Conservation (phyloP, 2,888 invertebrate genomes). For the Cryptocheilus praepositus region DNA sequence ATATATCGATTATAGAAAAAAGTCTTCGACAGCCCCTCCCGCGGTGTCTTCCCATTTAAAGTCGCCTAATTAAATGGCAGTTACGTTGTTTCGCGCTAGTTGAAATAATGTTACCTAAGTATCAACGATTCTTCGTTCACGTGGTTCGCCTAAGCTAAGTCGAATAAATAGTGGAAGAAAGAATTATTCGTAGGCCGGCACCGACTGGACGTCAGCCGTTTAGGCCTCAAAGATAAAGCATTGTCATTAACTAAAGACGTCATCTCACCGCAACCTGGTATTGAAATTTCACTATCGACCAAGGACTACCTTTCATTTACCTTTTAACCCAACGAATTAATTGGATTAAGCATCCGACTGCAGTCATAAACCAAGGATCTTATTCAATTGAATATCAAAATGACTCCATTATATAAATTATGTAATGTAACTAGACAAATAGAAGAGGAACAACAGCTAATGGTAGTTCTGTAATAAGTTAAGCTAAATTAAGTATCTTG, state of each 20-base stretch:
- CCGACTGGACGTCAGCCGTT: slow-evolving; percentile 39
- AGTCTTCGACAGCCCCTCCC: no score
- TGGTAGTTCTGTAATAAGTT: no score
- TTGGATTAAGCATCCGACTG: no score
- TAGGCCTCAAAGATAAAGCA: slow-evolving; percentile 60
- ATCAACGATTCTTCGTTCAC: slow-evolving; percentile 21
- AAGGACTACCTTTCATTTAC: no score
- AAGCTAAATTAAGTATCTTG: no score
- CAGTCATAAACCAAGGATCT: no score
- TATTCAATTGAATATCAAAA: no score
- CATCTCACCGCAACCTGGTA: slow-evolving; percentile 5
- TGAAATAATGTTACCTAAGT: slow-evolving; percentile 30
- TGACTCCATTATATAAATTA: no score
- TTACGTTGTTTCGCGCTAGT: background rate
- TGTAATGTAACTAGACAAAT: no score
- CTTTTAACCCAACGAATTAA: no score
- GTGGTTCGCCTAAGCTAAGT: slow-evolving; percentile 46
- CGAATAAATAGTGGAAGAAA: slow-evolving; percentile 71
- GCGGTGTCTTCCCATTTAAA: background rate
- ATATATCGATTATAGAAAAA: no score
- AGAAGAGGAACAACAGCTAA: no score
- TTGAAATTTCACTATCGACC: background rate
- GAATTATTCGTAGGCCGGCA: slow-evolving; percentile 57
- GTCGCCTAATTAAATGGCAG: slow-evolving; percentile 3
- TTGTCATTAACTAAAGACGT: slow-evolving; percentile 30